Base-by-base conservation (phyloP, 2,113 vertebrate species). In the Cyrtonyx montezumae region DNA sequence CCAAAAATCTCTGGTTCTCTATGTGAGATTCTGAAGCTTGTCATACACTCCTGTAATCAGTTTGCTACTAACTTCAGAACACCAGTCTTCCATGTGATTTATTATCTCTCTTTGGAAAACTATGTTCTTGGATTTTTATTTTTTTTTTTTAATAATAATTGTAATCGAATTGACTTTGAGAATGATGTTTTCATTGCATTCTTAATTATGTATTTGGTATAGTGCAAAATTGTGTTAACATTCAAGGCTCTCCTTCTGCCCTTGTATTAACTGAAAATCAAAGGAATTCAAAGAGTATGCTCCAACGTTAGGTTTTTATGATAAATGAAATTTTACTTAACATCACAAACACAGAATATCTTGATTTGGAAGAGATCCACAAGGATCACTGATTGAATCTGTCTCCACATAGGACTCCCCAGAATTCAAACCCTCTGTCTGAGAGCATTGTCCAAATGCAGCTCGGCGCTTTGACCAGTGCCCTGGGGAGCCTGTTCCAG, bases 31-130 rank as follows among this genome's bases (percentile, higher is more conserved):
- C 78, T 66, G 55, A 8, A 90, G 19, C 17, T 84, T 62, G 53
- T 63, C 51, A 30, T 1, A 8, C 0, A 0, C 69, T 91, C 77
- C 32, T 83, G 8, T 58, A 89, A 71, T 48, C 70, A 78, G 70
- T 21, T n/a, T 86, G 51, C n/a, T 48, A 28, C 66, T 53, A 34
- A 37, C 58, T 90, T 88, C 59, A 46, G 62, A 90, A 13, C 26
- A 84, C 37, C 51, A n/a, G 17, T 75, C 74, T 96, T 90, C 46
- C 53, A 61, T 30, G 36, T 51, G 69, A 90, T 61, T 88, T 85
- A 80, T 30, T 79, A 26, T 3, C 3, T 68, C 77, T 80, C 51
- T 83, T 74, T 70, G 84, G 85, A 80, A 91, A 90, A 30, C 45
- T 74, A 4, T 48, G 20, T 73, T 76, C 1, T 0, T 14, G 14